Evolutionary conservation across 2,113 vertebrate species (phyloP).

Genomic region (Antechinus flavipes): DNA sequence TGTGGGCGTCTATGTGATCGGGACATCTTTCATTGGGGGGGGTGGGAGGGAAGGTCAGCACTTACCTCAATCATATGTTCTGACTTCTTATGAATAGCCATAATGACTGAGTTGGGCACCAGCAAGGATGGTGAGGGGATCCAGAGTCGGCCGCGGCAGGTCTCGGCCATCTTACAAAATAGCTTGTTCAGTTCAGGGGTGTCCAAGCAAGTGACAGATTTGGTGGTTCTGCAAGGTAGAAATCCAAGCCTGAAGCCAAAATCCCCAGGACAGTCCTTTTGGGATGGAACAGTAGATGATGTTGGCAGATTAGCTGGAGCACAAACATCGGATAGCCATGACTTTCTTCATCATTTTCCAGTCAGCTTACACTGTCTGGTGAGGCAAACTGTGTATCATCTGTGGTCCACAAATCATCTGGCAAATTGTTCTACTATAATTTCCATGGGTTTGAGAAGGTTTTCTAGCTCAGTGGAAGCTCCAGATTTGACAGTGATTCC

Average conservation of each 20-base stretch:
- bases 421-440: constrained; percentile 63
- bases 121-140: constrained; percentile 79
- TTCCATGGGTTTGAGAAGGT: constrained; percentile 87
- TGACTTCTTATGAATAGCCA: constrained; percentile 90
- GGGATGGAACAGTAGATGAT: constrained; percentile 84
- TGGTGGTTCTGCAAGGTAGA: constrained; percentile 84
- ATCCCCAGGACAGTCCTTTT: constrained; percentile 81
- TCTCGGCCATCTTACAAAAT: constrained; percentile 90
- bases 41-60: constrained; percentile 87
- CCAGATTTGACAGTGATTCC: constrained; percentile 33
- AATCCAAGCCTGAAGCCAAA: constrained; percentile 85
- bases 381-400: neutral
- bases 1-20: constrained; percentile 83
- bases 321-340: fast-evolving
- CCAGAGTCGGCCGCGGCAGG: constrained; percentile 86
- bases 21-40: constrained; percentile 87
- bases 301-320: constrained; percentile 55
- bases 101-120: constrained; percentile 84
- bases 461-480: constrained; percentile 84
- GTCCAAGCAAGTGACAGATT: constrained; percentile 90
- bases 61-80: constrained; percentile 89
- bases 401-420: constrained; percentile 36
- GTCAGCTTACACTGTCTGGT: neutral
- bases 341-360: neutral
- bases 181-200: constrained; percentile 88